phyloP scores from a whole-genome alignment of 2,113 vertebrate genomes.

The Caloenas nicobarica region DNA sequence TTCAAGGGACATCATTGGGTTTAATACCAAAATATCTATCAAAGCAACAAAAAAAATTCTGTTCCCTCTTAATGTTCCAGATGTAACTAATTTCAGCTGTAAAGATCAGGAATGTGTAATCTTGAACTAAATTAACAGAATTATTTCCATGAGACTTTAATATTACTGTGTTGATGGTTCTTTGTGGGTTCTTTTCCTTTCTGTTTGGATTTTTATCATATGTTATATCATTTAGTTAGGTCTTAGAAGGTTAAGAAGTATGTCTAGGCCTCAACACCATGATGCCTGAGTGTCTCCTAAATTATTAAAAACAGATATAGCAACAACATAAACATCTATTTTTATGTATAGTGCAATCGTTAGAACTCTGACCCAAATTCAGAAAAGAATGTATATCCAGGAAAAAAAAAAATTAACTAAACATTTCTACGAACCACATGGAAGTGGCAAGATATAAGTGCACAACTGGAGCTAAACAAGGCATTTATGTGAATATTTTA shows the following conservation, averaged over 20 bases:
- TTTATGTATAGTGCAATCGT: not conserved
- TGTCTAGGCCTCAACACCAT: constrained; percentile 1
- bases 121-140: not conserved
- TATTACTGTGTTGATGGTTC: not conserved
- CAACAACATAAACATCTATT: constrained; percentile 2
- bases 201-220: constrained; percentile 30
- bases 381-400: not conserved
- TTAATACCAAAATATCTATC: not conserved
- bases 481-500: not conserved
- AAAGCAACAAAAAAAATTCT: not conserved
- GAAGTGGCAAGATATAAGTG: not conserved
- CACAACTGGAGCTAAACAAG: not conserved
- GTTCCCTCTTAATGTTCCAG: not conserved
- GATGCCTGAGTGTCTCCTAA: constrained; percentile 48
- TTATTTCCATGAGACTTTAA: not conserved
- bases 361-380: not conserved
- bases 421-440: not conserved
- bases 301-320: constrained; percentile 45
- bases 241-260: constrained; percentile 24
- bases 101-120: not conserved
- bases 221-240: constrained; percentile 8
- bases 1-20: not conserved
- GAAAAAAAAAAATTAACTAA: not conserved
- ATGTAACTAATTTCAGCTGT: constrained; percentile 1
- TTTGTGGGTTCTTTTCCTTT: not conserved